Evolutionary conservation across 2,113 vertebrate species (phyloP).

Genomic region (Chiloscyllium plagiosum): DNA sequence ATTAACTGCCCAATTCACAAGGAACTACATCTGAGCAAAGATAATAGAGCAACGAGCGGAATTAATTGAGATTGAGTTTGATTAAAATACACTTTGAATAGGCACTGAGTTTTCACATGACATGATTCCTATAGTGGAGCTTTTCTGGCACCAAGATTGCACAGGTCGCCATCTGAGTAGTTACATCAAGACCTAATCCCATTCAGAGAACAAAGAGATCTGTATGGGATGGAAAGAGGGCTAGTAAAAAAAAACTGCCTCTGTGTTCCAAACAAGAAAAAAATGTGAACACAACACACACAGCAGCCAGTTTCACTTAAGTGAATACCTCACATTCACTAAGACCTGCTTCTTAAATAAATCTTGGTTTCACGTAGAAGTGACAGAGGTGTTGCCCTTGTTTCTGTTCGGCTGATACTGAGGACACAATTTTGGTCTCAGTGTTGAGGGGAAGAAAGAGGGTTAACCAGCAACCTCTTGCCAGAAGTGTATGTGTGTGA

Average conservation of each 20-base stretch:
- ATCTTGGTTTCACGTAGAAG: neutral
- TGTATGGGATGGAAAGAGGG: neutral
- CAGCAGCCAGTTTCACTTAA: neutral
- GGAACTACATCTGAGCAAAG: conserved; percentile 52
- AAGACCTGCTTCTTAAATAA: neutral
- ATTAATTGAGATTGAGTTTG: conserved; percentile 73
- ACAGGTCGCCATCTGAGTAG: conserved; percentile 6
- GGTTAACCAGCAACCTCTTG: neutral
- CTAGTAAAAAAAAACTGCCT: neutral
- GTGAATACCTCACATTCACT: neutral
- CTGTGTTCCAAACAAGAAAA: neutral
- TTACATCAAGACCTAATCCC: neutral
- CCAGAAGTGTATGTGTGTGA: neutral
- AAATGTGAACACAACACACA: neutral
- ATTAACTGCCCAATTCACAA: conserved; percentile 61
- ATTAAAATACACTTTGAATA: conserved; percentile 68
- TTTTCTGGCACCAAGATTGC: conserved; percentile 22
- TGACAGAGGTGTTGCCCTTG: neutral
- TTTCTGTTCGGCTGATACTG: neutral
- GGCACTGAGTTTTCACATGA: conserved; percentile 71
- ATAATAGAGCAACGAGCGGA: conserved; percentile 74
- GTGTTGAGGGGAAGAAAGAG: neutral
- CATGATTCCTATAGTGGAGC: conserved; percentile 56
- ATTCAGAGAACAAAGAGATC: conserved; percentile 23
- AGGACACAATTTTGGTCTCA: neutral